These are phyloP conservation scores for Papilio gigon DNA, from an alignment of 2,888 invertebrate genomes.

Conservation along the genomic window DNA sequence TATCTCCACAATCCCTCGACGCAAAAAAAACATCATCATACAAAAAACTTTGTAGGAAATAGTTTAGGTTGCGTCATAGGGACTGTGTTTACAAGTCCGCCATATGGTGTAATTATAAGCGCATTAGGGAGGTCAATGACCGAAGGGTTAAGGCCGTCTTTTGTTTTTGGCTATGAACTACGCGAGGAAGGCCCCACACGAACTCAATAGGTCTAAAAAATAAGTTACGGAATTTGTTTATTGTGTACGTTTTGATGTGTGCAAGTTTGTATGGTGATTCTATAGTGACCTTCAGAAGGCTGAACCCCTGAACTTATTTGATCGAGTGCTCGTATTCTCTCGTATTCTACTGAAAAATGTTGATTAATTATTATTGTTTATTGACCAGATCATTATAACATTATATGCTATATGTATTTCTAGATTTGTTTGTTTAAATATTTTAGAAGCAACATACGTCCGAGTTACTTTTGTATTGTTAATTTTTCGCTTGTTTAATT, in stretches of 20 bases:
- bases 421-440: too few relatives aligned
- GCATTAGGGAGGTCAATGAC: conserved; percentile 78
- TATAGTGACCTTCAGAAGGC: too few relatives aligned
- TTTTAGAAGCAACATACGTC: too few relatives aligned
- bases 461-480: too few relatives aligned
- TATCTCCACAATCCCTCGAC: background rate
- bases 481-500: conserved; percentile 23
- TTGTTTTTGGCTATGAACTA: conserved; percentile 30
- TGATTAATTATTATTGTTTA: too few relatives aligned
- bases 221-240: background rate
- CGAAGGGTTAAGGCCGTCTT: conserved; percentile 70
- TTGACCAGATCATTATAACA: too few relatives aligned
- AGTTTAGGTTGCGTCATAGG: conserved; percentile 64
- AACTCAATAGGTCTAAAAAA: background rate
- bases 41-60: conserved; percentile 48
- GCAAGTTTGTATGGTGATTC: too few relatives aligned
- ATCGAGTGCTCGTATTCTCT: too few relatives aligned
- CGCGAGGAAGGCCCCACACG: conserved; percentile 34
- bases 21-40: conserved; percentile 1
- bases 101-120: conserved; percentile 76
- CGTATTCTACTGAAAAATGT: too few relatives aligned
- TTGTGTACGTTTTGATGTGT: background rate
- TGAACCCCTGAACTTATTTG: too few relatives aligned
- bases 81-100: conserved; percentile 71
- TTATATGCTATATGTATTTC: too few relatives aligned